Base-by-base conservation (phyloP, 2,113 vertebrate genomes). In the Emydura subglobosa region DNA sequence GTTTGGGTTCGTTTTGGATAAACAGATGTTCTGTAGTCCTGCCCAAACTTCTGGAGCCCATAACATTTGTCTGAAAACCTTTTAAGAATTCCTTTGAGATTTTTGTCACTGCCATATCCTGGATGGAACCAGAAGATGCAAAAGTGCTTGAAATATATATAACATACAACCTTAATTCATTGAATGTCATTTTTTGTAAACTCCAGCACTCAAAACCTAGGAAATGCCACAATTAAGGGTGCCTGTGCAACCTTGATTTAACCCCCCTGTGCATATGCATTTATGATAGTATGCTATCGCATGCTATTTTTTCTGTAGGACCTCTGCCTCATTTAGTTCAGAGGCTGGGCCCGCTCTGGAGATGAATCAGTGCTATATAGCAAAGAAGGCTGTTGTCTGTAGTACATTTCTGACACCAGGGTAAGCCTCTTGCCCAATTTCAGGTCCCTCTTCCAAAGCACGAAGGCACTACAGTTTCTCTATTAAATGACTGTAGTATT, bases 391-490 rank as follows among this genome's bases (percentile, higher is more conserved):
- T 84, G 82, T 42, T 88, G 82, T 84, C n/a, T 86, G 57, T 93
- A 92, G 42, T 76, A 93, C 24, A 91, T 92, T 78, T 85, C 57
- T 84, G 82, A 29, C 7, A 96, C 83, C 31, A 92, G 87, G 85
- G 93, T 96, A 94, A 92, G 68, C 65, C 91, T 80, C n/a, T 17
- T 27, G 25, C 57, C 27, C 29, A 65, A 17, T 34, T 65, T 34
- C 31, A 34, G 12, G 31, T 25, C 31, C 29, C 34, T n/a, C 7
- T 65, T 65, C 29, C 61, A n/a, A 34, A 65, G 31, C 61, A 65
- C n/a, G 61, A 29, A 65, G 61, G 31, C 76, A 92, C 65, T 72
- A 21, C 61, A 92, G 78, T 19, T 4, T 90, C 51, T 59, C 72
- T n/a, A 51, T 21, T 92, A 68, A 49, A 44, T 76, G 85, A 88